Conservation (phyloP, 2,888 invertebrate species). For the Pasiphila rectangulata region DNA sequence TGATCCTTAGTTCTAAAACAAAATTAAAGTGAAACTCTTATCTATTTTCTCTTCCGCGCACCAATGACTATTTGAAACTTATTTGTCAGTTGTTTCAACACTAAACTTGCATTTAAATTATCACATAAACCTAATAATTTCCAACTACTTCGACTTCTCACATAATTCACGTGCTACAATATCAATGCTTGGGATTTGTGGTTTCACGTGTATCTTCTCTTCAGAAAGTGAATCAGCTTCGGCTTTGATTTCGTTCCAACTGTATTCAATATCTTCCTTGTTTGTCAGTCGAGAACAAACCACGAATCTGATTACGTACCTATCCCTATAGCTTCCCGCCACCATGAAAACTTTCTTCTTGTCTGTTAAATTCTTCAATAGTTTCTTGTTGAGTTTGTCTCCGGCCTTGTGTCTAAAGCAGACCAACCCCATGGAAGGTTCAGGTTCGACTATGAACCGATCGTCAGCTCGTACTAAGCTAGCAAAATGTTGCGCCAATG, state of each 20-base stretch:
- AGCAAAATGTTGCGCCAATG: conserved; percentile 89
- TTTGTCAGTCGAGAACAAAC: conserved; percentile 88
- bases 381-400: conserved; percentile 84
- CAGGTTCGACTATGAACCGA: conserved; percentile 89
- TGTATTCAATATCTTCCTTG: conserved; percentile 86
- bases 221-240: conserved; percentile 69
- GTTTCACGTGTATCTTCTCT: conserved; percentile 50
- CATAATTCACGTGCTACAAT: conserved; percentile 51
- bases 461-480: conserved; percentile 84
- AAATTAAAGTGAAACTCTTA: not conserved
- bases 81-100: not conserved
- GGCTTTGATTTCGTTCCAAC: conserved; percentile 84
- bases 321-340: conserved; percentile 85
- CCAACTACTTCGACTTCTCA: conserved; percentile 63
- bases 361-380: conserved; percentile 87
- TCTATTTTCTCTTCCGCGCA: not conserved
- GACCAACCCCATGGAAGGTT: conserved; percentile 89
- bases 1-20: not conserved
- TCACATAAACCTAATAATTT: not conserved
- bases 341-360: conserved; percentile 91
- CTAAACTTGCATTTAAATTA: not conserved
- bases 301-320: conserved; percentile 89
- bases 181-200: conserved; percentile 56
- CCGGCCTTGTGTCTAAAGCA: conserved; percentile 92
- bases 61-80: conserved; percentile 15